phyloP scores from a whole-genome alignment of 2,888 invertebrate species.

The Phymatocera aterrima region DNA sequence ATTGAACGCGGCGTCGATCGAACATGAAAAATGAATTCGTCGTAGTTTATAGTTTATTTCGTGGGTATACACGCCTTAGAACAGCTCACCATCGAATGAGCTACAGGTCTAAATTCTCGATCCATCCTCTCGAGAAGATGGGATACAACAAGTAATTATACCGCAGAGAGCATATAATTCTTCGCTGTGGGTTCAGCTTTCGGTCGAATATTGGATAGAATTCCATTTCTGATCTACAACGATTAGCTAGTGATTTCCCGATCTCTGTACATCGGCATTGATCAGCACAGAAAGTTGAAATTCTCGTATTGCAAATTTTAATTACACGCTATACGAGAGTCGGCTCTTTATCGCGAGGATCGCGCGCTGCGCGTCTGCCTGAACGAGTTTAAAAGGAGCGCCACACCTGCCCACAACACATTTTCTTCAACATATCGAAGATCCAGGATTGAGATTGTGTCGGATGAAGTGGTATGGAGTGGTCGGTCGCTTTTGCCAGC shows the following conservation, averaged over 20 bases:
- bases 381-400: background rate
- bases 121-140: background rate
- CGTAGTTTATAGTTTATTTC: background rate
- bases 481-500: background rate
- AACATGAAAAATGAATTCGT: constrained; percentile 1
- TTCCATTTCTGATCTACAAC: too few species aligned
- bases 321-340: background rate
- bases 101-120: background rate
- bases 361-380: background rate
- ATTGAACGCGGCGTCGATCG: background rate
- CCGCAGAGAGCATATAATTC: too few species aligned
- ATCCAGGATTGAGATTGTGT: background rate
- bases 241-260: too few species aligned
- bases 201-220: too few species aligned
- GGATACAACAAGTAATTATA: too few species aligned
- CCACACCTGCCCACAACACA: constrained; percentile 12
- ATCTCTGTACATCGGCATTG: too few species aligned
- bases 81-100: too few species aligned
- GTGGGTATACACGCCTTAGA: background rate
- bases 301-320: background rate
- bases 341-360: background rate
- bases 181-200: too few species aligned
- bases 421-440: constrained; percentile 6
- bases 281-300: too few species aligned
- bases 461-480: background rate